Evolutionary conservation across 2,113 vertebrate species (phyloP), one percentile per base, ranked within the genome.

Genomic region (Electrona antarctica): DNA sequence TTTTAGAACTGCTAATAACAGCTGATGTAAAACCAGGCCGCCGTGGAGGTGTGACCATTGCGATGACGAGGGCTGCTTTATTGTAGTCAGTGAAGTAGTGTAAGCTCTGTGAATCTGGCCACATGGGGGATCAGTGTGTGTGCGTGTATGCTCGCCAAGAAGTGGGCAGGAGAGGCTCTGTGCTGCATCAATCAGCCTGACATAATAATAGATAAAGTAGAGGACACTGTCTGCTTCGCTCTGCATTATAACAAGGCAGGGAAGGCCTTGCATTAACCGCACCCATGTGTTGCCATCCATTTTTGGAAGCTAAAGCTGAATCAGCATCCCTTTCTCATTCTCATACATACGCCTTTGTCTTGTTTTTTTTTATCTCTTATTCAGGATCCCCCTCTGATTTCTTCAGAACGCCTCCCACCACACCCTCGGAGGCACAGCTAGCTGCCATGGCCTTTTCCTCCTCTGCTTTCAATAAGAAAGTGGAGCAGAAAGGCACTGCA

Each of bases 351-450:
- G 21, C 55, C 48, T 59, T 50, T 5, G 46, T 57, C 21, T 13
- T n/a, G 7, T 63, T 60, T 67, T 10, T 56, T 60, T 64, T 6
- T 50, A 1, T 61, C 45, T 64, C 7, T 73, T 78, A 12, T 29
- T 11, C 64, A 91, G 90, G 83, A 57, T 92, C 91, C 66, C 87
- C 90, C 80, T 76, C 90, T 71, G 91, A 92, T 84, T 87, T 93
- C 65, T 93, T 89, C 85, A 91, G 92, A 60, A 92, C 91, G 4
- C 84, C 89, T 73, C 87, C 92, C 0, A 84, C 87, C 73, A 91
- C 89, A 1, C 92, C 88, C 64, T 85, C 87, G 7, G 84, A 88
- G 74, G 81, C 80, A 46, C 82, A 88, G 49, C 78, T 90, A 46
- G 58, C 76, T 48, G 79, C 82, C 73, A 85, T 91, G 89, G 82